Evolutionary conservation across 53 echinoderm and acorn worm genomes (phyloP), one percentile per base, ranked within the genome.

Genomic region (Patiria pectinifera): DNA sequence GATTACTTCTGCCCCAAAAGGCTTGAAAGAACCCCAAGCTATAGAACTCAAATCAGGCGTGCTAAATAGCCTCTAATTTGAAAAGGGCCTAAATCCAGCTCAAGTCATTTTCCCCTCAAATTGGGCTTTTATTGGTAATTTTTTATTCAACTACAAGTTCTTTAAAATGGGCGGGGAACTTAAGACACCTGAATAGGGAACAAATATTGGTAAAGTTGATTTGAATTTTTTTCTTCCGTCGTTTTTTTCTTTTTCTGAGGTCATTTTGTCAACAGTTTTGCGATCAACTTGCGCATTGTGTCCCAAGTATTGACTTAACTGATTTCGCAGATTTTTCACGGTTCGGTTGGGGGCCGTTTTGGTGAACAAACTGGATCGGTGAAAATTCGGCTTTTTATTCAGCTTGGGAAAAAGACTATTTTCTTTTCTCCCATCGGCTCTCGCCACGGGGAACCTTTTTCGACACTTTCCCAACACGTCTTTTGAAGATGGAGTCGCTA

Each of bases 281-380:
- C 90, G 26, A 61, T 90, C 59, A 81, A 90, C 90, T 90, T 90
- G 90, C 23, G 81, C 23, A 81, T 90, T 80, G 81, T 90, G 47
- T 69, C 69, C 6, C 25, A 26, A 46, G 18, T 89, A 62, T 89
- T 89, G 89, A 89, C 79, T 62, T 89, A 78, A 79, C 90, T 90
- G 90, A 90, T 90, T 90, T 89, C 60, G 4, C 5, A 66, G 69
- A 25, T 77, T 81, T 76, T 23, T 80, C 48, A 81, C 69, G 46
- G 62, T 22, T 48, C 4, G 69, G 81, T 53, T 7, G 47, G 47
- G 14, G 79, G 62, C 23, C 81, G 24, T 58, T 66, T 90, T 9
- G 6, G 22, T 23, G 23, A 43, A 48, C 66, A 61, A 90, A 66
- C 58, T 44, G 69, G 49, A 90, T 69, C 18, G 80, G n/a, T 4